Base-by-base conservation (phyloP, 2,888 invertebrate genomes). In the Antheraea assamensis region DNA sequence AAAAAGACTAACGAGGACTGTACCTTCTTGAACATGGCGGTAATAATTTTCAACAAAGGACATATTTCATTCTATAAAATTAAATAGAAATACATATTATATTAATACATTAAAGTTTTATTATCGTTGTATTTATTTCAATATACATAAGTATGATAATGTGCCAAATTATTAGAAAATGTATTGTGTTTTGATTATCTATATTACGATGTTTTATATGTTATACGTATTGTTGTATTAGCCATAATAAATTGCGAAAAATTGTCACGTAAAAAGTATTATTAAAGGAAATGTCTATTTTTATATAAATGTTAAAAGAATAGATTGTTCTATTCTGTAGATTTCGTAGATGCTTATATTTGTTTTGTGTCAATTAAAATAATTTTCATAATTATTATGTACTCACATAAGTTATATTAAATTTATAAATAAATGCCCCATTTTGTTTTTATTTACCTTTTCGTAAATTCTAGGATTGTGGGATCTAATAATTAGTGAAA, bases 251-350 rank as follows among this genome's bases (percentile, higher is more conserved):
- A 72, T 66, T 64, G 19, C 4, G 17, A 52, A 52, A 52, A 19
- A 49, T 64, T 64, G 64, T 30, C 30, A 49, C 66, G n/a, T 72
- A 30, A 27, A 30, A 15, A 31, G 31, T 52, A 72, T 35, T 74
- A 72, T 71, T 61, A n/a, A n/a, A 73, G 72, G 73, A 75, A 79
- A 79, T 86, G 80, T 85, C 80, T 90, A 90, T 90, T 90, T 90
- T 90, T 90, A 82, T 90, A 90, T 85, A 79, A 86, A 86, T 88
- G 83, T 88, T 87, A 75, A 81, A 64, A 76, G n/a, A 70, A 42
- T 10, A 42, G 52, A n/a, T n/a, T n/a, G n/a, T n/a, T 42, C 27
- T 73, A 73, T 70, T 55, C 21, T 68, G 31, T 68, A 68, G 68
- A 68, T 68, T 68, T 68, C 2, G 35, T 68, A 68, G 68, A 77